Evolutionary conservation across 1,140 invertebrate species (phyloP).

Genomic region (Tigriopus japonicus): DNA sequence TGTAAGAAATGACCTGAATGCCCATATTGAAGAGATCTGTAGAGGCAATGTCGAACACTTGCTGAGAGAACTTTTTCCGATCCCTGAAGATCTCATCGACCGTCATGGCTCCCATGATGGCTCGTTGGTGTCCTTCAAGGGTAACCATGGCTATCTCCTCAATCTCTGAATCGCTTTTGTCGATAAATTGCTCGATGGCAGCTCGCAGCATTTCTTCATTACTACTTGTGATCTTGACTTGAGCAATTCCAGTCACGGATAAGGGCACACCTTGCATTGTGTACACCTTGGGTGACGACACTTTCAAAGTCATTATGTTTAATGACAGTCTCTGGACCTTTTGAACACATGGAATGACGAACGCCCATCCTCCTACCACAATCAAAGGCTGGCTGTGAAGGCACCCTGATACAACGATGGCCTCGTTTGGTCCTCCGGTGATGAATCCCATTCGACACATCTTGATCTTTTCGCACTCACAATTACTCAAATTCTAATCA

Average conservation of each 20-base stretch:
- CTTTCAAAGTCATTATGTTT: slow-evolving; percentile 13
- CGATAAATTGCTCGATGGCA: slow-evolving; percentile 14
- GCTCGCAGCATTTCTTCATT: slow-evolving; percentile 14
- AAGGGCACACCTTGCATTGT: slow-evolving; percentile 13
- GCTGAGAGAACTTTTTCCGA: slow-evolving; percentile 30
- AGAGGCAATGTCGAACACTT: slow-evolving; percentile 30
- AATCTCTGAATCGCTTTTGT: slow-evolving; percentile 7
- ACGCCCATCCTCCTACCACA: slow-evolving; percentile 13
- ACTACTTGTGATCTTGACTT: slow-evolving; percentile 10
- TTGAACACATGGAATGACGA: slow-evolving; percentile 13
- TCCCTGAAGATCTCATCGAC: slow-evolving; percentile 31
- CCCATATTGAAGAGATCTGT: slow-evolving; percentile 32
- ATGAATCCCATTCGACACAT: slow-evolving; percentile 9
- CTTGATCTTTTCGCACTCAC: not conserved
- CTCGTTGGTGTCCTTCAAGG: slow-evolving; percentile 13
- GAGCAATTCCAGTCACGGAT: slow-evolving; percentile 14
- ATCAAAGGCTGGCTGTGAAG: slow-evolving; percentile 11
- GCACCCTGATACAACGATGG: slow-evolving; percentile 13
- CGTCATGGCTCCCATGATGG: slow-evolving; percentile 14
- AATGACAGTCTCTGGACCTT: slow-evolving; percentile 11
- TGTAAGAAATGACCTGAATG: slow-evolving; percentile 29
- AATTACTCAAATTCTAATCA: not conserved
- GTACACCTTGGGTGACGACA: slow-evolving; percentile 9
- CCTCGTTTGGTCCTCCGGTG: slow-evolving; percentile 13
- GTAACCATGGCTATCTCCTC: slow-evolving; percentile 10